Evolutionary conservation across 2,113 vertebrate genomes (phyloP), one percentile per base, ranked within the genome.

Genomic region (Cranoglanis bouderius): DNA sequence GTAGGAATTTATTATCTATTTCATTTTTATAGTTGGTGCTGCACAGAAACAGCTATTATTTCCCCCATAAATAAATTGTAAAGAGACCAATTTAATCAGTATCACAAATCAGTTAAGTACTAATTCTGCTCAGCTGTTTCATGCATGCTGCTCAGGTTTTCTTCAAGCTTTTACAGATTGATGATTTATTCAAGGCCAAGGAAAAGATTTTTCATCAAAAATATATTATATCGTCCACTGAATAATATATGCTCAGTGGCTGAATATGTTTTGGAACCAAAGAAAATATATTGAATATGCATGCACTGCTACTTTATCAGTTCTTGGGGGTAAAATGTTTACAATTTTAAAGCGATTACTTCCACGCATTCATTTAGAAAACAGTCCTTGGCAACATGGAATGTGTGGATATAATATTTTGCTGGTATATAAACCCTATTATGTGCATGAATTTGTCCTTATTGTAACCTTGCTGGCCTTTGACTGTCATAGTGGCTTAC

Each of bases 121-220:
- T 61, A 16, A 1, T 75, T 35, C 38, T 61, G 63, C 75, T 74
- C 32, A 63, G 67, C 46, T 89, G 80, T 74, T 83, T 72, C 19
- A 51, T 85, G 61, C 61, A 87, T 88, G 70, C 88, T 91, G 59
- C 81, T 82, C 85, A 29, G 19, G 74, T 80, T 81, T 90, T 78
- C 83, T 83, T 89, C 26, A 67, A 63, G 88, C 88, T 87, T 88
- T 87, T 86, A 74, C 85, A 86, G 59, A 83, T 21, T 43, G 46
- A 92, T 93, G 61, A 87, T 93, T 94, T 90, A 93, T 94, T 94
- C 77, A 94, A 77, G 43, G 40, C 82, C 12, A 86, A 24, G 29
- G 26, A 82, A 90, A 90, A 87, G 82, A 91, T 91, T 93, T 94
- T 90, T 84, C 91, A 93, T 93, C 87, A 92, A 91, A 93, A 91